These are phyloP conservation scores for Cinclus mexicanus DNA, from an alignment of 2,113 vertebrate species.

Conservation along the genomic window DNA sequence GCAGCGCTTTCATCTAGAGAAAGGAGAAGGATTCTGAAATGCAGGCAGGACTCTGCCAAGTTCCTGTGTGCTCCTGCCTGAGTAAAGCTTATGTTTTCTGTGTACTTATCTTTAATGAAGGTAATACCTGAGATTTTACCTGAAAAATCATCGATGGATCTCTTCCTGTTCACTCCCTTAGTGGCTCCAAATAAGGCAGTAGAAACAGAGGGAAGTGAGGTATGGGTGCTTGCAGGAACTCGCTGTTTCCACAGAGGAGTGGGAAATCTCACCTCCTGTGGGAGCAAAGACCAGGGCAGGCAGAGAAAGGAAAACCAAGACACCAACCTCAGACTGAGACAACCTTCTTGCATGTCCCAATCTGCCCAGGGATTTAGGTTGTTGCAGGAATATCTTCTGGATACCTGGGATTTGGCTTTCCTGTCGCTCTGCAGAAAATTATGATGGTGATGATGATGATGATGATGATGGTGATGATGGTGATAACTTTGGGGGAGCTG, in stretches of 20 bases:
- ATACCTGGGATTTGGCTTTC: background rate
- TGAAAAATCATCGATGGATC: background rate
- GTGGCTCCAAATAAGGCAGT: background rate
- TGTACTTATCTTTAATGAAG: background rate
- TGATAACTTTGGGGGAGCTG: background rate
- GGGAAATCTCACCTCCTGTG: background rate
- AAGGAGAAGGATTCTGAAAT: conserved; percentile 55
- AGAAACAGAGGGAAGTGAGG: background rate
- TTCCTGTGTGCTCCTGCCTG: conserved; percentile 30
- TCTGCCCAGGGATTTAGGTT: background rate
- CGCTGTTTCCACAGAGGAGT: background rate
- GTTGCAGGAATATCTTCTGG: background rate
- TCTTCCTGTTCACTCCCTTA: background rate
- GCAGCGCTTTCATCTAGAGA: conserved; percentile 65
- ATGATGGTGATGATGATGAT: background rate
- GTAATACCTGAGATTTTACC: background rate
- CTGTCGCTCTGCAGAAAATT: background rate
- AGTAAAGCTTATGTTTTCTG: background rate
- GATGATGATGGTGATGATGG: background rate
- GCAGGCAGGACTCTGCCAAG: conserved; percentile 49
- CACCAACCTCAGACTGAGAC: background rate
- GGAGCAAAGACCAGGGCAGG: background rate
- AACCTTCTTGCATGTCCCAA: background rate
- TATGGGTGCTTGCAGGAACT: accelerated
- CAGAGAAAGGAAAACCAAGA: background rate